These are phyloP conservation scores for Maniola hyperantus DNA, from an alignment of 2,888 invertebrate genomes.

Conservation along the genomic window DNA sequence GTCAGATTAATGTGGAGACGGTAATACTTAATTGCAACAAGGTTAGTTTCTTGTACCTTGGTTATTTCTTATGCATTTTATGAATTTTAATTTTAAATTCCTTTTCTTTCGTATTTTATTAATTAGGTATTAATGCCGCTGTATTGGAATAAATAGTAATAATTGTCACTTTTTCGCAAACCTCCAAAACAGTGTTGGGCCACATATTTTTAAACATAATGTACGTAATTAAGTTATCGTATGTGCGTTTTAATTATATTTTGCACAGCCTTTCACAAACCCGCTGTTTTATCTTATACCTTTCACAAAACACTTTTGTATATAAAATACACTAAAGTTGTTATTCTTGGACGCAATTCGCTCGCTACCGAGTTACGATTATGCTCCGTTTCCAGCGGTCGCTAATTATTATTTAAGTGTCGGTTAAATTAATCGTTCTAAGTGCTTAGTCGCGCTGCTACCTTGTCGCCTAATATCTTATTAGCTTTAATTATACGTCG, in stretches of 20 bases:
- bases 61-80: constrained; percentile 11
- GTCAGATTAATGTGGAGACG: constrained; percentile 5
- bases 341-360: constrained; percentile 52
- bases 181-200: constrained; percentile 23
- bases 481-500: constrained; percentile 18
- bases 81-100: background rate
- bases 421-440: constrained; percentile 71
- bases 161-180: constrained; percentile 25
- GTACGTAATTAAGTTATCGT: constrained; percentile 43
- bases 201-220: constrained; percentile 29
- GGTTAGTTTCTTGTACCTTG: constrained; percentile 11
- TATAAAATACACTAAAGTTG: constrained; percentile 42
- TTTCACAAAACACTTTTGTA: constrained; percentile 43
- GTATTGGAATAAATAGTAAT: background rate
- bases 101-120: constrained; percentile 14
- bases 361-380: constrained; percentile 55
- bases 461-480: constrained; percentile 49
- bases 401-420: constrained; percentile 76
- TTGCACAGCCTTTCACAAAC: constrained; percentile 42
- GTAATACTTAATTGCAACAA: constrained; percentile 4
- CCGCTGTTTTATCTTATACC: constrained; percentile 40
- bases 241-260: constrained; percentile 39
- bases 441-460: constrained; percentile 52
- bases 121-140: constrained; percentile 9
- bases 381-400: constrained; percentile 63